These are phyloP conservation scores for Paratilapia polleni DNA, from an alignment of 2,113 vertebrate species.

Conservation along the genomic window DNA sequence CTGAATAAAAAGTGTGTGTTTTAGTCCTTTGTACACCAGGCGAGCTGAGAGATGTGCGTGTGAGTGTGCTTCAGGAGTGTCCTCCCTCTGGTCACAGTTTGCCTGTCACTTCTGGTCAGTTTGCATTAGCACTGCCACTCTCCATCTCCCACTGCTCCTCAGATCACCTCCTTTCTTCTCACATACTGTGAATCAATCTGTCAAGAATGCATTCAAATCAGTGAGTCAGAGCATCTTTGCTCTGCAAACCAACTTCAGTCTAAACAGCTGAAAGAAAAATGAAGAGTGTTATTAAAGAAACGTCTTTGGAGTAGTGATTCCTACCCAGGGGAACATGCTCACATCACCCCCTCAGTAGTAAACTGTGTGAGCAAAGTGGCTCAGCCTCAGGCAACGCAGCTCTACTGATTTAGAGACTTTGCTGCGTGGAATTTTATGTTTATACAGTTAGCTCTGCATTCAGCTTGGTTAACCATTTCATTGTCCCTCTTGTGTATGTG, in stretches of 20 bases:
- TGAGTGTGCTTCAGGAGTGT: conserved; percentile 25
- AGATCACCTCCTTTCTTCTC: conserved; percentile 51
- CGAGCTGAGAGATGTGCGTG: conserved; percentile 40
- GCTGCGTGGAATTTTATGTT: not conserved
- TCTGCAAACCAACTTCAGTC: conserved; percentile 9
- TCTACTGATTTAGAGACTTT: conserved; percentile 1
- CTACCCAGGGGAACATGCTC: conserved; percentile 15
- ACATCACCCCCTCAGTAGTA: conserved; percentile 2
- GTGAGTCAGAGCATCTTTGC: conserved; percentile 21
- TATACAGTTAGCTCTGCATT: not conserved
- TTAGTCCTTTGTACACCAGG: conserved; percentile 16
- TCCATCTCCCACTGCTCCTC: conserved; percentile 47
- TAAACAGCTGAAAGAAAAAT: conserved; percentile 2
- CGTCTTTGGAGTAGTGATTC: conserved; percentile 5
- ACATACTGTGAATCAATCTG: conserved; percentile 21
- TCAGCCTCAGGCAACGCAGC: conserved; percentile 8
- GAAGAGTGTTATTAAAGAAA: conserved; percentile 17
- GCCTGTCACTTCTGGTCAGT: conserved; percentile 65
- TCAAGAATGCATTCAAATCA: conserved; percentile 36
- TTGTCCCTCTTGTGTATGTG: not conserved
- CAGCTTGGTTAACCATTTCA: not conserved
- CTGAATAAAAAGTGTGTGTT: conserved; percentile 37
- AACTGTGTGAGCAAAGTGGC: conserved; percentile 27
- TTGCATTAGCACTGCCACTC: conserved; percentile 57
- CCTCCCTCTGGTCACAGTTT: conserved; percentile 65